Evolutionary conservation across 2,888 invertebrate genomes (phyloP).

Genomic region (Drosophila siamana): DNA sequence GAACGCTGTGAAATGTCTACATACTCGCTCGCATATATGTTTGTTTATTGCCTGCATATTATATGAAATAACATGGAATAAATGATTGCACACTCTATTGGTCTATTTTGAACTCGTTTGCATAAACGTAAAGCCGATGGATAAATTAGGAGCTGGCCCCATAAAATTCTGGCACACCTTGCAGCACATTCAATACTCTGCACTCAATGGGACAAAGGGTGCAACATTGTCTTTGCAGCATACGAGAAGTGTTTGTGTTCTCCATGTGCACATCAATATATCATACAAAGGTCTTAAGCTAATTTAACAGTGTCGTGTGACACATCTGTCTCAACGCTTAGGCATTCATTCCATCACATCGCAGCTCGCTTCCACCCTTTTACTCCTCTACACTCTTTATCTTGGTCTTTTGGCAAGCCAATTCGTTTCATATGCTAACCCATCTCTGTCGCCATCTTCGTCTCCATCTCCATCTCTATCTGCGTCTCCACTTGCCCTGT

Average conservation of each 20-base stretch:
- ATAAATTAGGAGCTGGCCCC: slow-evolving; percentile 7
- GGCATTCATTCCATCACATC: slow-evolving; percentile 28
- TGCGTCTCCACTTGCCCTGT: neutral
- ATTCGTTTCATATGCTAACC: slow-evolving; percentile 58
- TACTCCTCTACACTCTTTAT: neutral
- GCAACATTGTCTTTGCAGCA: too few species aligned
- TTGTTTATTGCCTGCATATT: neutral
- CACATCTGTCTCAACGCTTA: slow-evolving; percentile 41
- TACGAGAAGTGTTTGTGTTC: neutral
- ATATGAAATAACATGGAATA: neutral
- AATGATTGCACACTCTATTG: neutral
- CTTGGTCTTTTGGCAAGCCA: slow-evolving; percentile 8
- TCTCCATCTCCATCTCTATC: slow-evolving; percentile 1
- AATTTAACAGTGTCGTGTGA: slow-evolving; percentile 44
- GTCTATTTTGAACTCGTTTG: neutral
- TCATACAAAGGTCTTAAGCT: slow-evolving; percentile 42
- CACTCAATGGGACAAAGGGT: neutral
- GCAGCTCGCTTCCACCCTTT: slow-evolving; percentile 31
- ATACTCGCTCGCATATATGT: neutral
- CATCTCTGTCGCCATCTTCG: slow-evolving; percentile 25
- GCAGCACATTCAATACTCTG: neutral
- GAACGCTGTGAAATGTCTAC: neutral
- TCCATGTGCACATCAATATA: slow-evolving; percentile 29
- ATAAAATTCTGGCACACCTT: slow-evolving; percentile 1
- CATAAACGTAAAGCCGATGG: neutral